A percentile compares a stretch with the other conserved stretches of the same genome.
Evolutionary conservation across 2,113 vertebrate species (phyloP).

Genomic region (Caretta caretta): DNA sequence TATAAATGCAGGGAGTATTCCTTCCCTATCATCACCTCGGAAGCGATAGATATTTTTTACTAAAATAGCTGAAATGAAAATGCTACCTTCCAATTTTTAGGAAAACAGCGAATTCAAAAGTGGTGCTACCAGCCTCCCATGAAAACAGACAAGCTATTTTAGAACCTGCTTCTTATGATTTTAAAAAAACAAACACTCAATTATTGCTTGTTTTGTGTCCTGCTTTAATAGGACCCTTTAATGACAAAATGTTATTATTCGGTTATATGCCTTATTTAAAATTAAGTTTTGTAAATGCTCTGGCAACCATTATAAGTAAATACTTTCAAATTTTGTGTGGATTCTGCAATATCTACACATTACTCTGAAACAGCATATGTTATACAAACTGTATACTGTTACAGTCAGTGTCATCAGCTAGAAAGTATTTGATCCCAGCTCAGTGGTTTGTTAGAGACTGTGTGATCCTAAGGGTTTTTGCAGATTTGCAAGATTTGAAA

Average conservation of each 20-base stretch:
- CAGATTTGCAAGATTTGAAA: neutral
- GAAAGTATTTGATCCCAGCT: neutral
- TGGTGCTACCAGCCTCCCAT: neutral
- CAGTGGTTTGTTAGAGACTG: neutral
- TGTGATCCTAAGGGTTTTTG: neutral
- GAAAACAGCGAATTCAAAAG: neutral
- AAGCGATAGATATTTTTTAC: neutral
- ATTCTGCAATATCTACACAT: neutral
- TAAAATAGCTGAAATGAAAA: neutral
- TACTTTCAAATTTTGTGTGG: neutral
- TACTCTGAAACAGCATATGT: neutral
- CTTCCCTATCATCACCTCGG: rapidly evolving
- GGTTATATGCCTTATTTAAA: neutral
- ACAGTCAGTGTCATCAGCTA: neutral
- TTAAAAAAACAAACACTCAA: neutral
- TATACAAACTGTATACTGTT: neutral
- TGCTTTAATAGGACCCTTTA: neutral
- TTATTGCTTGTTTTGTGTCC: neutral
- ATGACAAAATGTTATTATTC: neutral
- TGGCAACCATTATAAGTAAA: neutral
- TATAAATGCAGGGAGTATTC: neutral
- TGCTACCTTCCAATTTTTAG: neutral
- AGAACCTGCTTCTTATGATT: neutral
- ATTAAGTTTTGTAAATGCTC: neutral
- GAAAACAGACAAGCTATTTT: neutral